A percentile compares a stretch with the other conserved stretches of the same genome.
Evolutionary conservation across 1,140 invertebrate genomes (phyloP).

Genomic region (Drosophila grimshawi): DNA sequence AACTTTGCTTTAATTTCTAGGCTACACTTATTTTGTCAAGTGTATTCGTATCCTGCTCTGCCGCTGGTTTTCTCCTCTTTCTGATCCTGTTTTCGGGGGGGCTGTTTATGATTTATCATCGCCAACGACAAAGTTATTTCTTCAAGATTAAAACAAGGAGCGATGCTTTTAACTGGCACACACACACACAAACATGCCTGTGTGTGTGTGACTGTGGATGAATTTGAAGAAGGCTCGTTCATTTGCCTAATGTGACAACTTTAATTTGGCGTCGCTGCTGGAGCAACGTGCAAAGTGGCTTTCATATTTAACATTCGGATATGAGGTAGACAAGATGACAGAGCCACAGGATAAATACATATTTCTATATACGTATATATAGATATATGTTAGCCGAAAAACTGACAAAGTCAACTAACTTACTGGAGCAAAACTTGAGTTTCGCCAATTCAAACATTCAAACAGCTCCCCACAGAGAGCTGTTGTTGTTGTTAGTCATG

Average conservation of each 20-base stretch:
- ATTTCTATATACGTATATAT: background rate
- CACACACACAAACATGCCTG: background rate
- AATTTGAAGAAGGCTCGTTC: conserved; percentile 41
- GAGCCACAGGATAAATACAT: background rate
- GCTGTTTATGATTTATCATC: conserved; percentile 83
- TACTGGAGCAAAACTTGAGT: conserved; percentile 47
- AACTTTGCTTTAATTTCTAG: background rate
- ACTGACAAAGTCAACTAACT: conserved; percentile 45
- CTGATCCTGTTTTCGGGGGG: conserved; percentile 21
- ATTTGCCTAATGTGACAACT: conserved; percentile 81
- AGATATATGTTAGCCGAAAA: conserved; percentile 11
- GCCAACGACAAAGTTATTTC: conserved; percentile 75
- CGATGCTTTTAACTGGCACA: conserved; percentile 59
- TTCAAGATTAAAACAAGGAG: conserved; percentile 76
- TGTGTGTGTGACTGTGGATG: conserved; percentile 9
- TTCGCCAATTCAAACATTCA: conserved; percentile 62
- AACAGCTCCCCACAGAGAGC: conserved; percentile 30
- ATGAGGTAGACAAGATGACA: conserved; percentile 15
- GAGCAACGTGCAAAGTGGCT: conserved; percentile 62
- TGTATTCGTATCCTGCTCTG: background rate
- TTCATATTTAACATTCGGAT: conserved; percentile 63
- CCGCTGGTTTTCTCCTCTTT: conserved; percentile 25
- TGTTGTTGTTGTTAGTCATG: conserved; percentile 12
- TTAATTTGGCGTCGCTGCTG: conserved; percentile 63
- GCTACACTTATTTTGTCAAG: background rate